These are phyloP conservation scores for Diprion similis DNA, from an alignment of 1,140 invertebrate genomes.

Conservation along the genomic window DNA sequence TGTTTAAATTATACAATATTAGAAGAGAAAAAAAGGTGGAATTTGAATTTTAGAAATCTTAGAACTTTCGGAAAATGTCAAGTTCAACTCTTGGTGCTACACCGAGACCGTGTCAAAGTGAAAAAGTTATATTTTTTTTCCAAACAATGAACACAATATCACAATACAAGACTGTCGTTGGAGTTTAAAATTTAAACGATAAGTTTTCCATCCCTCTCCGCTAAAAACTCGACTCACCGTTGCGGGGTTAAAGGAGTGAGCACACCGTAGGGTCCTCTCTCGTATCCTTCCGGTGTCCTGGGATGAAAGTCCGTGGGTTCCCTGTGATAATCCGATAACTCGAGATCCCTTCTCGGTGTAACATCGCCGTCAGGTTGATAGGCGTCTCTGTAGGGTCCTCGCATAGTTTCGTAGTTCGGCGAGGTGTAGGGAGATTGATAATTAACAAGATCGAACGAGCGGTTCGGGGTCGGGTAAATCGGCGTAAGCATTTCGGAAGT, in stretches of 20 bases:
- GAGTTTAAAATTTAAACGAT: too few species aligned
- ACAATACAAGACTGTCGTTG: too few species aligned
- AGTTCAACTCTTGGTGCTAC: too few species aligned
- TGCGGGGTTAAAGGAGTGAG: constrained; percentile 51
- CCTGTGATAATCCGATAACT: constrained; percentile 34
- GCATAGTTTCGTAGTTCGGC: constrained; percentile 45
- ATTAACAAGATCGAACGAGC: constrained; percentile 41
- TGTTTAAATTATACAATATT: too few species aligned
- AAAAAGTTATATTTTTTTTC: too few species aligned
- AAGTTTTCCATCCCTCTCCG: too few species aligned
- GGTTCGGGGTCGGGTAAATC: constrained; percentile 35
- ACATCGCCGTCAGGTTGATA: constrained; percentile 41
- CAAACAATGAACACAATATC: too few species aligned
- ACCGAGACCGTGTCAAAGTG: too few species aligned
- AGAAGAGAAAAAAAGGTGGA: too few species aligned
- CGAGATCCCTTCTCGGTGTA: constrained; percentile 41
- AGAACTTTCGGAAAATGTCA: too few species aligned
- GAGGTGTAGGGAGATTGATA: constrained; percentile 56
- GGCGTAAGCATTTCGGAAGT: constrained; percentile 46
- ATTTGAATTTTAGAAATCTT: too few species aligned
- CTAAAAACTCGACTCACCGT: constrained; percentile 40
- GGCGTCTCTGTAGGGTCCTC: constrained; percentile 37
- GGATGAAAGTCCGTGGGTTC: constrained; percentile 41
- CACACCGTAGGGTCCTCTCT: constrained; percentile 46
- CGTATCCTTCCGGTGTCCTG: constrained; percentile 47